Evolutionary conservation across 2,888 invertebrate species (phyloP).

Genomic region (Cantharis nigra): DNA sequence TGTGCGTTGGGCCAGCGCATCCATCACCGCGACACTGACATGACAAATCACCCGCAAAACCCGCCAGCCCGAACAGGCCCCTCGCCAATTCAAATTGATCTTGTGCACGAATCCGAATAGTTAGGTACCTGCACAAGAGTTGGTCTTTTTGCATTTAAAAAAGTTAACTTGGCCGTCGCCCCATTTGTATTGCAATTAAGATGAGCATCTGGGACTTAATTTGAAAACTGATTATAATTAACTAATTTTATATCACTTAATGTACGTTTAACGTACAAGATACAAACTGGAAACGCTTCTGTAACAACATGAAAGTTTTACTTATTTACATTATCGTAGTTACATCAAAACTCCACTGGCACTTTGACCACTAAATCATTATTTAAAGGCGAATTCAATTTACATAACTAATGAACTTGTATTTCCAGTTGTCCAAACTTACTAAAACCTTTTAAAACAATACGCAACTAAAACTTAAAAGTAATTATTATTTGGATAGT

Average conservation of each 20-base stretch:
- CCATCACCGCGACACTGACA: conserved; percentile 55
- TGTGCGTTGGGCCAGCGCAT: conserved; percentile 49
- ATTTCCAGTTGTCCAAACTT: conserved; percentile 38
- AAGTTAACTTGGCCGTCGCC: not conserved
- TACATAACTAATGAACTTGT: conserved; percentile 52
- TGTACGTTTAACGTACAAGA: conserved; percentile 5
- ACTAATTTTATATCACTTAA: not conserved
- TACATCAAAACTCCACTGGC: conserved; percentile 37
- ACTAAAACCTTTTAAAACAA: conserved; percentile 27
- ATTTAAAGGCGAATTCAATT: conserved; percentile 51
- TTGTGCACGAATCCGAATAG: conserved; percentile 19
- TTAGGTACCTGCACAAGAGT: conserved; percentile 12
- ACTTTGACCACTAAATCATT: conserved; percentile 47
- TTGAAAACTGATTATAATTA: not conserved
- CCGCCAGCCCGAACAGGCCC: conserved; percentile 26
- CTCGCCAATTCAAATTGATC: conserved; percentile 32
- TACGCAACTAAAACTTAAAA: conserved; percentile 18
- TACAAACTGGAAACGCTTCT: conserved; percentile 12
- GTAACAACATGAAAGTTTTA: conserved; percentile 19
- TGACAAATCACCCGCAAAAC: conserved; percentile 52
- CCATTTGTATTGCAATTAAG: not conserved
- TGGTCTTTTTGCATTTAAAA: not conserved
- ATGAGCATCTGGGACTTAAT: not conserved
- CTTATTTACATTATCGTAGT: conserved; percentile 33
- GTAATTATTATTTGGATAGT: conserved; percentile 14